Conservation (phyloP, 2,113 vertebrate genomes). For the Rattus norvegicus region DNA sequence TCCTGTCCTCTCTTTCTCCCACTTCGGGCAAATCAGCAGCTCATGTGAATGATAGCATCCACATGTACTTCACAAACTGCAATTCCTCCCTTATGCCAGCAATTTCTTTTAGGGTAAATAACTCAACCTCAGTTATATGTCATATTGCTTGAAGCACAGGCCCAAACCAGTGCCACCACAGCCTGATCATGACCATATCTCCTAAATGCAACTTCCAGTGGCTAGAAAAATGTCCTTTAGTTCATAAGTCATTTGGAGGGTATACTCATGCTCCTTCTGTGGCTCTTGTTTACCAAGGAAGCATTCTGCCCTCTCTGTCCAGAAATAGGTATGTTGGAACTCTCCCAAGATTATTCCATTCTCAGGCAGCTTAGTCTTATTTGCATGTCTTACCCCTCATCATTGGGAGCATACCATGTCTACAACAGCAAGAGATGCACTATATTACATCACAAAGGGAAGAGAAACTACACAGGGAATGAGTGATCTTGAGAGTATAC, state of each 20-base stretch:
- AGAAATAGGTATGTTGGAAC: background rate
- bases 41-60: background rate
- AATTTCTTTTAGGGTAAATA: background rate
- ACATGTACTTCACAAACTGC: too few species aligned
- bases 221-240: background rate
- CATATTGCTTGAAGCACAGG: too few species aligned
- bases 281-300: background rate
- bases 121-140: background rate
- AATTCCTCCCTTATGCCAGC: background rate
- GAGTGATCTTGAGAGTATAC: background rate
- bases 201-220: too few species aligned
- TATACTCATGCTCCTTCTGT: background rate
- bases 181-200: background rate
- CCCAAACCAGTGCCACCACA: background rate
- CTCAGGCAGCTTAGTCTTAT: background rate
- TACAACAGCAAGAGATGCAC: background rate
- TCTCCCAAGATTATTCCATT: background rate
- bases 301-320: background rate
- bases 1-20: background rate
- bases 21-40: background rate
- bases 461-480: background rate
- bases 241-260: background rate
- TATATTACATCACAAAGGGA: background rate
- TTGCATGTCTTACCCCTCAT: background rate
- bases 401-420: background rate